phyloP scores from a whole-genome alignment of 2,113 vertebrate genomes.

The Anolis sagrei region DNA sequence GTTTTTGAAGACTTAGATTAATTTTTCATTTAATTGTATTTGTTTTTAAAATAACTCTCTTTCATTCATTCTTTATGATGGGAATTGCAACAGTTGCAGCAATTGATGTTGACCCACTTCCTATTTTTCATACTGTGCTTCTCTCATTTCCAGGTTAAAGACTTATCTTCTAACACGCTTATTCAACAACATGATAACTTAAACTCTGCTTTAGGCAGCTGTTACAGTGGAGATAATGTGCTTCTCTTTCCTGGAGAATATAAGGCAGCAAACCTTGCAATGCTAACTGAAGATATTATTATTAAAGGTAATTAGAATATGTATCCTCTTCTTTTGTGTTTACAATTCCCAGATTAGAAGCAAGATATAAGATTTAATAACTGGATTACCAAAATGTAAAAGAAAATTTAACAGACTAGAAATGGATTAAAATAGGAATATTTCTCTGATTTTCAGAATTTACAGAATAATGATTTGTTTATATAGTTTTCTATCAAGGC shows the following conservation, averaged over 20 bases:
- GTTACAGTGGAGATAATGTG: slow-evolving; percentile 65
- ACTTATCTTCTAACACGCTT: slow-evolving; percentile 60
- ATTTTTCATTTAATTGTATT: background rate
- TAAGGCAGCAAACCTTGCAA: slow-evolving; percentile 64
- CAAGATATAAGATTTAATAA: background rate
- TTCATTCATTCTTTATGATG: background rate
- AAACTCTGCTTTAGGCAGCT: slow-evolving; percentile 65
- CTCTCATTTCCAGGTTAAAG: slow-evolving; percentile 51
- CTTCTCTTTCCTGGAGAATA: slow-evolving; percentile 73
- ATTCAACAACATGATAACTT: slow-evolving; percentile 65
- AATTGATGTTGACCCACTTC: background rate
- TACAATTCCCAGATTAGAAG: background rate
- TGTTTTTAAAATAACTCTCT: background rate
- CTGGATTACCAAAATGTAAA: background rate
- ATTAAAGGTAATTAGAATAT: slow-evolving; percentile 60
- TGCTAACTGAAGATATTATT: slow-evolving; percentile 70
- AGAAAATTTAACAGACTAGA: slow-evolving; percentile 30
- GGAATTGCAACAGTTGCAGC: background rate
- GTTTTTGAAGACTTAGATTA: too few relatives aligned
- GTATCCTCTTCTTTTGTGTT: background rate
- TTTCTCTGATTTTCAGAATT: background rate
- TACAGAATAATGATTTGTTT: background rate
- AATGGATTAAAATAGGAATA: background rate
- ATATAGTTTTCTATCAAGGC: background rate
- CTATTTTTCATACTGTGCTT: background rate